Evolutionary conservation across 2,113 vertebrate genomes (phyloP), one percentile per base, ranked within the genome.

Genomic region (Neomonachus schauinslandi): DNA sequence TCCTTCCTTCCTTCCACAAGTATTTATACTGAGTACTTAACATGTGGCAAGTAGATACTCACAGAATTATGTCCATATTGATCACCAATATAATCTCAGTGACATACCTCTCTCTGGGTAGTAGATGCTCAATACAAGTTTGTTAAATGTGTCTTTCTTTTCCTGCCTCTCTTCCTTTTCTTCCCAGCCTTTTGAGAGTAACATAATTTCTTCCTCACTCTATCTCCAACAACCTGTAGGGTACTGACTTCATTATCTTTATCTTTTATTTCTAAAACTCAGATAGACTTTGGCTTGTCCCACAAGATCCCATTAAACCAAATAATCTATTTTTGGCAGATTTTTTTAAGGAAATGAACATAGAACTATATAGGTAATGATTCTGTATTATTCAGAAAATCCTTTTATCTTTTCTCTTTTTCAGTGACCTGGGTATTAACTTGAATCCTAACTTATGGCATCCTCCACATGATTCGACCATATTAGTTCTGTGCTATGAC

Each of bases 191-290:
- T 84, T 93, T 33, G 26, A 42, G 59, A 24, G 24, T 36, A 61
- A 31, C 24, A 28, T 16, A 4, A 77, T 42, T 72, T 55, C 31
- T 86, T 82, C 33, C 31, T 69, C 19, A 8, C 7, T 93, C 46
- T 53, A 36, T 33, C 39, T 91, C 28, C 49, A 92, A 24, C 33
- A n/a, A 26, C 33, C 18, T 85, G 1, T n/a, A 59, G 49, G 4
- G 14, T 85, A 39, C 21, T 5, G 7, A 96, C 21, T 67, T 91
- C 11, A 67, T 93, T 89, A 55, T n/a, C 51, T 82, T 65, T 79
- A 51, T 42, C 22, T 81, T 84, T 91, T 13, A 80, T 89, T 95
- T 96, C 55, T n/a, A 83, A 95, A 63, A 33, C 72, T 95, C 77
- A 81, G 59, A 39, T 13, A 82, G 84, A 55, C 26, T 10, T 86